Evolutionary conservation across 2,888 invertebrate species (phyloP), one percentile per base, ranked within the genome.

Genomic region (Brassicogethes aeneus): DNA sequence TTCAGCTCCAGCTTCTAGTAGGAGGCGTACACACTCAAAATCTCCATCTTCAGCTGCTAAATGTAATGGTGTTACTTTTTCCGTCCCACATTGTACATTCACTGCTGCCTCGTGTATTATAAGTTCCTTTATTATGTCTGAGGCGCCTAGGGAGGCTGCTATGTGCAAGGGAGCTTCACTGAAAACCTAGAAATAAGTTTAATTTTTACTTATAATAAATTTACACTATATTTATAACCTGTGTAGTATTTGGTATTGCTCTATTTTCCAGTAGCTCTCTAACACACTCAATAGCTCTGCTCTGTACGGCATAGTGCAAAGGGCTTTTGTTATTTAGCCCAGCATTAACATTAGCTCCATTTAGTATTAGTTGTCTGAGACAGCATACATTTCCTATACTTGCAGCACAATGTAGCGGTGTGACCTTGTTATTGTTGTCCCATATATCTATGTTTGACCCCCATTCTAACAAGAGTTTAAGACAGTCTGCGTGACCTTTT

Each of bases 31-130:
- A 51, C 90, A 89, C 49, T 85, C 83, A 1, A 78, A 78, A 57
- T 85, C 85, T 3, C 90, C 89, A 54, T 91, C 90, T 59, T 90
- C 89, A 0, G 91, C 87, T 3, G 92, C 89, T 52, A 92, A 69
- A 69, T 93, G 92, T 16, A 94, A 65, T 2, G 92, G 85, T 0
- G 92, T 90, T 38, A 84, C 77, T 55, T 80, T 76, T 15, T 79
- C 77, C 1, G 73, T 60, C 0, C 87, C 86, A 47, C 79, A 72
- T 46, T 85, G 83, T 0, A 86, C 84, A 37, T 64, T 60, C 1
- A 85, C 83, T 55, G 89, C 88, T 1, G 90, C 88, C 15, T 90
- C 89, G 52, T 84, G 76, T 41, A 76, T 77, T 43, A 90, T 70
- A 15, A 93, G 71, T 46, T 92, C 69, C 62, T 80, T 76, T 29